Evolutionary conservation across 2,113 vertebrate species (phyloP), one percentile per base, ranked within the genome.

Genomic region (Carassius gibelio): DNA sequence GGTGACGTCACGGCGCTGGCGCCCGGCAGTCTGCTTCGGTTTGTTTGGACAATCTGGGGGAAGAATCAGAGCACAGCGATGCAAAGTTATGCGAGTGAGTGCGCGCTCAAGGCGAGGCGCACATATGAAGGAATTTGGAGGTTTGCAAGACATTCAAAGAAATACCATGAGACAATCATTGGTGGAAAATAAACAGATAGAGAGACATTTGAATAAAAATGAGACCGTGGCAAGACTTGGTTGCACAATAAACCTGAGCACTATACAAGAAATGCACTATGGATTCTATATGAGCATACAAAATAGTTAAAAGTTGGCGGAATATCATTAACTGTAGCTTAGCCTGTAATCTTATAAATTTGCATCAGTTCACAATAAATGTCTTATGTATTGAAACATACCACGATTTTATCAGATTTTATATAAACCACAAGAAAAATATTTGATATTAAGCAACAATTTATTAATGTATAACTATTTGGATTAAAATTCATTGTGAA

Each of bases 1-100:
- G 97, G 94, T 98, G 97, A 97, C 97, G 95, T 97, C 97, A 98
- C 94, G 90, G 87, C 90, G 93, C 95, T 97, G 97, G 97, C 97
- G 97, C 96, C 97, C 95, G 95, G 93, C 96, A 96, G 97, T 98
- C 97, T 98, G 94, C 94, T 92, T 88, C 87, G 93, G 94, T 93
- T 95, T 95, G 95, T 95, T 96, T 95, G 93, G 94, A 94, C 94
- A 95, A 95, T 94, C 93, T 93, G 94, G 91, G 91, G 92, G 93
- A 93, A 92, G 93, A 91, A 91, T 91, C 91, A 89, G 92, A 93
- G 89, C 92, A 91, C 93, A 92, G 92, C 91, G 89, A 93, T 87
- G 92, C 90, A 88, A 93, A 92, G 89, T 87, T 89, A 30, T 61
- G 81, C 8, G 71, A 50, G 86, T 34, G 52, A 30, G 75, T 88